A percentile compares a stretch with the other conserved stretches of the same genome.
Conservation (phyloP, 2,888 invertebrate genomes). For the Diogma glabrata region DNA sequence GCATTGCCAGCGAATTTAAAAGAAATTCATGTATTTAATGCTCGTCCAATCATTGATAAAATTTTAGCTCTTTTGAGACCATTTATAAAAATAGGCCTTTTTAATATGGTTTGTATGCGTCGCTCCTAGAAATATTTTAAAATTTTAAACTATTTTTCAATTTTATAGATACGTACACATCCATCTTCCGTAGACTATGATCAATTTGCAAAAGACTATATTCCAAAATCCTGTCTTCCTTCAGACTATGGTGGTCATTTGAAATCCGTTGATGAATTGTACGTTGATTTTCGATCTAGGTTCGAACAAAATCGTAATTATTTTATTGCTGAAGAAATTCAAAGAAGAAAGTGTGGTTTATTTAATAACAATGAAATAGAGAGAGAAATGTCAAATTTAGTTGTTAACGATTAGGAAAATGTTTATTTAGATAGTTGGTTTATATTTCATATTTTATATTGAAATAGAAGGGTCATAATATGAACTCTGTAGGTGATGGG, state of each 20-base stretch:
- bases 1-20: conserved; percentile 53
- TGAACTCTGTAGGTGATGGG: too few relatives aligned
- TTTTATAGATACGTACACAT: conserved; percentile 46
- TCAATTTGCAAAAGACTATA: conserved; percentile 42
- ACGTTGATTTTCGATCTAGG: conserved; percentile 16
- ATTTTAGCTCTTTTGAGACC: conserved; percentile 45
- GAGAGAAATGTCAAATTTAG: too few relatives aligned
- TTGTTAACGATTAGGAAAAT: too few relatives aligned
- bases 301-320: conserved; percentile 15
- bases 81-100: conserved; percentile 47
- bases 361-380: neutral
- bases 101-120: conserved; percentile 37
- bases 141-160: neutral
- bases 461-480: too few relatives aligned
- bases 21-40: conserved; percentile 55
- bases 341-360: conserved; percentile 11
- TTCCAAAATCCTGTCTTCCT: conserved; percentile 46
- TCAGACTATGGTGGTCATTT: conserved; percentile 50
- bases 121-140: neutral
- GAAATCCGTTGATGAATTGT: conserved; percentile 15
- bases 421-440: too few relatives aligned
- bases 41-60: conserved; percentile 45
- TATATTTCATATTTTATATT: conserved; percentile 3
- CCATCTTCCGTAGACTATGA: conserved; percentile 42
- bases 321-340: conserved; percentile 19